A percentile compares a stretch with the other conserved stretches of the same genome.
Conservation (phyloP, 2,888 invertebrate species). For the Caenorhabditis virilis region DNA sequence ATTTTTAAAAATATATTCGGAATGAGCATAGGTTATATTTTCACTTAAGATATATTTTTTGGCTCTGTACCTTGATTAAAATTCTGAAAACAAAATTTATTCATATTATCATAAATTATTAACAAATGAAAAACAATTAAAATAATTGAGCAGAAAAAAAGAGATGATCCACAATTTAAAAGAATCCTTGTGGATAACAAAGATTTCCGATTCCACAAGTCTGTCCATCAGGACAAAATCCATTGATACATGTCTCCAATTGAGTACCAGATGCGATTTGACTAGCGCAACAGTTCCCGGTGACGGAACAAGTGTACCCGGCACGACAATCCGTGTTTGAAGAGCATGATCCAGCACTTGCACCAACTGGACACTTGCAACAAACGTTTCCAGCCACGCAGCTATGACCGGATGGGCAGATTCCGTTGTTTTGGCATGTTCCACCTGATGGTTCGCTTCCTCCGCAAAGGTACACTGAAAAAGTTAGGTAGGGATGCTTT, state of each 20-base stretch:
- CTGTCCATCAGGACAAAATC: constrained; percentile 20
- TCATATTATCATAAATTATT: neutral
- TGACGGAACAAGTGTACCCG: constrained; percentile 32
- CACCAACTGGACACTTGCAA: constrained; percentile 43
- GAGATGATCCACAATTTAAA: constrained; percentile 14
- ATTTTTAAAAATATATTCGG: too few relatives aligned
- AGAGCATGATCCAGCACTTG: constrained; percentile 34
- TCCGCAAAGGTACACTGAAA: constrained; percentile 21
- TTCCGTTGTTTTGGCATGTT: constrained; percentile 32
- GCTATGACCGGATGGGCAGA: constrained; percentile 37
- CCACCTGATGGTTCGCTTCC: constrained; percentile 37
- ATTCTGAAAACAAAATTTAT: too few relatives aligned
- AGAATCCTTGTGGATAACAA: constrained; percentile 36
- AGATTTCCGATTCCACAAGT: constrained; percentile 42
- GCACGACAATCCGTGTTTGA: constrained; percentile 26
- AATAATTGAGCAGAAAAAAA: neutral
- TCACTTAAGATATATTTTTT: too few relatives aligned
- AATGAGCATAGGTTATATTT: too few relatives aligned
- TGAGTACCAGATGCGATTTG: constrained; percentile 9
- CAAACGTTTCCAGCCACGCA: constrained; percentile 51
- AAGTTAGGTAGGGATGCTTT: neutral
- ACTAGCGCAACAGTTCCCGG: constrained; percentile 33
- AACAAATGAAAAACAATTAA: neutral
- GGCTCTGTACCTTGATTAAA: too few relatives aligned
- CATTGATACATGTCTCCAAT: constrained; percentile 28